Evolutionary conservation across 2,113 vertebrate species (phyloP), one percentile per base, ranked within the genome.

Genomic region (Nothoprocta pentlandii): DNA sequence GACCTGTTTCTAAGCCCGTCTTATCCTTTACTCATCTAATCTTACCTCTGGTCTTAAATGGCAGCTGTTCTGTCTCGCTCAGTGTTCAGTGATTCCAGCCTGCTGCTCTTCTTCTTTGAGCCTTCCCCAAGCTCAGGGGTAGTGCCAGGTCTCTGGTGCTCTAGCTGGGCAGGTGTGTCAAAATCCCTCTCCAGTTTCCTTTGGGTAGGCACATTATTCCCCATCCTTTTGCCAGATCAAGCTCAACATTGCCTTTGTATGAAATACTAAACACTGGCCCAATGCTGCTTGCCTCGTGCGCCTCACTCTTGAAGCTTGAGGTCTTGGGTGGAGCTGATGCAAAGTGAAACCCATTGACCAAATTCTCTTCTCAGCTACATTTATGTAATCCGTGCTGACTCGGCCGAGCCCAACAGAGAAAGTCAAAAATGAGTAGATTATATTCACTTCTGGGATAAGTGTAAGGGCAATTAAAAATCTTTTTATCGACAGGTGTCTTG

Each of bases 1-100:
- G 83, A 71, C 73, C 12, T 5, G 0, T 93, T 90, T 61, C 69
- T 90, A 67, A 92, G 69, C 62, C 28, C 51, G 39, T 42, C 69
- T 95, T 82, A 70, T 67, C 56, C 64, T 86, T 92, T 75, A 20
- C 64, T 90, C 51, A 47, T 80, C 76, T 93, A 66, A 63, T 63
- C 70, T 78, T 74, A 53, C 36, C 19, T 46, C 47, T 51, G 64
- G 62, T 86, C 88, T 66, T 68, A 56, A 79, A 85, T 11, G 82
- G 62, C 74, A 85, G 42, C 85, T 90, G 59, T 76, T 77, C 70
- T 69, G 32, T 12, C 67, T 16, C 5, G 6, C 68, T 46, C 85
- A 74, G 19, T 63, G 36, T 63, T 67, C 59, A 39, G 21, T 94
- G 87, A 56, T 87, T 61, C 47, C 71, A 80, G 41, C 32, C 66